A percentile compares a stretch with the other conserved stretches of the same genome.
Evolutionary conservation across 2,797 vertebrate species (phyloP).

Genomic region (Pangasius macronema): DNA sequence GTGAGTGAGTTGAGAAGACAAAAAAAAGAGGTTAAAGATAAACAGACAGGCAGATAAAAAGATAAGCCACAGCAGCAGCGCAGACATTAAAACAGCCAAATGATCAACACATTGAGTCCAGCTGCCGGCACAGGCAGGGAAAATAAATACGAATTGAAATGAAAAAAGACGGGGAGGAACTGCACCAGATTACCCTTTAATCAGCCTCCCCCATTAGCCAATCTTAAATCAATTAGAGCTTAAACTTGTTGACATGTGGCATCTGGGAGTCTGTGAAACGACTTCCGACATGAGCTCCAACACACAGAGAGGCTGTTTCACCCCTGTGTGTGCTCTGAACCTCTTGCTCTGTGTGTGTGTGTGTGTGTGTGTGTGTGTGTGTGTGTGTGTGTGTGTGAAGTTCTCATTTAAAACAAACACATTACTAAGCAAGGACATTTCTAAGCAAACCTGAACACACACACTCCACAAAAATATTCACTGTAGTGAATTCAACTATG

Average conservation of each 20-base stretch:
- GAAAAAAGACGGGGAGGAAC: slow-evolving; percentile 67
- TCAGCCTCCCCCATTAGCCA: slow-evolving; percentile 72
- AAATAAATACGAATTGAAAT: slow-evolving; percentile 78
- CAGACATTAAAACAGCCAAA: slow-evolving; percentile 65
- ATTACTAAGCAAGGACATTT: slow-evolving; percentile 1
- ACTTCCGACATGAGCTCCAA: slow-evolving; percentile 63
- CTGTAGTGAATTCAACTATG: neutral
- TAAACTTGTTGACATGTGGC: slow-evolving; percentile 70
- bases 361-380: slow-evolving; percentile 12
- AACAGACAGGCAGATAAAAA: slow-evolving; percentile 72
- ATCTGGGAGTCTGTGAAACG: slow-evolving; percentile 68
- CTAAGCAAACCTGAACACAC: slow-evolving; percentile 9
- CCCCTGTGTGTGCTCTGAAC: slow-evolving; percentile 36
- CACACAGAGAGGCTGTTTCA: slow-evolving; percentile 39
- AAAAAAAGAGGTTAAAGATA: slow-evolving; percentile 69
- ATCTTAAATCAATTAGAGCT: slow-evolving; percentile 75
- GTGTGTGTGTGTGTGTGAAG: neutral
- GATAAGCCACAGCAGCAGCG: slow-evolving; percentile 46
- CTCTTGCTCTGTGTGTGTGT: slow-evolving; percentile 25
- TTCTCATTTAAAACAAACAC: slow-evolving; percentile 22
- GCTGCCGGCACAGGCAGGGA: slow-evolving; percentile 76
- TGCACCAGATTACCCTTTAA: slow-evolving; percentile 71
- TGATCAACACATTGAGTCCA: slow-evolving; percentile 79
- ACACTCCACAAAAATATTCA: neutral
- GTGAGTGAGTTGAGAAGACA: slow-evolving; percentile 19